These are phyloP conservation scores for Protonemura montana DNA, from an alignment of 2,888 invertebrate species.

Conservation along the genomic window DNA sequence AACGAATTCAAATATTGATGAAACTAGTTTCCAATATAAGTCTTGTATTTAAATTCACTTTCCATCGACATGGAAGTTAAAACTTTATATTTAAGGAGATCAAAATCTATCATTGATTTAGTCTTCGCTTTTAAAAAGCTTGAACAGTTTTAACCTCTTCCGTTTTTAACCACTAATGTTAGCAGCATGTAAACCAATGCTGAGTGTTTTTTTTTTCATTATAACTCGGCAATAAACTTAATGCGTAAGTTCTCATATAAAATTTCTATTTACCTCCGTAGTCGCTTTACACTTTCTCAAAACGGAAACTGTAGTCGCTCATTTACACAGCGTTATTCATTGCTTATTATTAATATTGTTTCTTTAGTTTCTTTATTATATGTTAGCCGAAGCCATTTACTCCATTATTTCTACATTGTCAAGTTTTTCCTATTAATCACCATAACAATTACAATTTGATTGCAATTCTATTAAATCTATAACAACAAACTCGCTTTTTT, in stretches of 20 bases:
- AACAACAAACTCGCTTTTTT: slow-evolving; percentile 23
- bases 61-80: background rate
- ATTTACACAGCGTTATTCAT: slow-evolving; percentile 7
- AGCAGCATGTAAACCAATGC: background rate
- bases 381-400: slow-evolving; percentile 8
- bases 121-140: slow-evolving; percentile 14
- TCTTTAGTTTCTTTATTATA: slow-evolving; percentile 7
- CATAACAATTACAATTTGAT: slow-evolving; percentile 28
- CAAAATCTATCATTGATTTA: slow-evolving; percentile 13
- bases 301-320: background rate
- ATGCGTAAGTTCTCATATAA: background rate
- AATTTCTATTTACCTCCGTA: background rate
- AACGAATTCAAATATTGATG: slow-evolving; percentile 7
- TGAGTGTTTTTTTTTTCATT: background rate
- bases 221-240: background rate
- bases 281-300: background rate
- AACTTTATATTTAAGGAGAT: slow-evolving; percentile 12
- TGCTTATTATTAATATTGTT: slow-evolving; percentile 12
- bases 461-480: slow-evolving; percentile 37
- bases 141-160: background rate
- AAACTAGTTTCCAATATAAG: slow-evolving; percentile 12
- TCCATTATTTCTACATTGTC: slow-evolving; percentile 20
- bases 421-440: slow-evolving; percentile 29
- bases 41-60: slow-evolving; percentile 7
- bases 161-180: background rate